These are phyloP conservation scores for Epinotia demarniana DNA, from an alignment of 2,888 invertebrate genomes.

Conservation along the genomic window DNA sequence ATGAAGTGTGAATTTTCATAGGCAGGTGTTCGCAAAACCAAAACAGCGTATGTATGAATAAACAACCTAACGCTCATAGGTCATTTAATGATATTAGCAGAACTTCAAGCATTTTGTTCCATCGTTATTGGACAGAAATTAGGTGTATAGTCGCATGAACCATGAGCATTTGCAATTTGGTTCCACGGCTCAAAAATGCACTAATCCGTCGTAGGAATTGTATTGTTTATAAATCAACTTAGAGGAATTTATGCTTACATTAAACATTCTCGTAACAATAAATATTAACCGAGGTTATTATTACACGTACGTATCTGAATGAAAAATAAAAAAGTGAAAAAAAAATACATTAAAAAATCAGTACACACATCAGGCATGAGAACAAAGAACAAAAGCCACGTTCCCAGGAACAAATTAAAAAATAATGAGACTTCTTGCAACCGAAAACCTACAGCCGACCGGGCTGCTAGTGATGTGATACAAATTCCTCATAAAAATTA, in stretches of 20 bases:
- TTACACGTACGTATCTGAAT: conserved; percentile 3
- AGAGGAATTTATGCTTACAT: not conserved
- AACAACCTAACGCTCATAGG: not conserved
- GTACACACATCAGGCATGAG: conserved; percentile 27
- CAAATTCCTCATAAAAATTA: not conserved
- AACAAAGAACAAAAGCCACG: conserved; percentile 39
- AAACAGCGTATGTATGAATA: not conserved
- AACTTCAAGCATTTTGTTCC: not conserved
- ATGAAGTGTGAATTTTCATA: conserved; percentile 25
- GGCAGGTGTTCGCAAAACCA: not conserved
- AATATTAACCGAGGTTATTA: not conserved
- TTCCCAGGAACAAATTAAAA: conserved; percentile 45
- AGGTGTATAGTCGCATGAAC: not conserved
- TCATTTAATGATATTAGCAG: not conserved
- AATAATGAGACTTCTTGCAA: conserved; percentile 60
- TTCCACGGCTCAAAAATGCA: not conserved
- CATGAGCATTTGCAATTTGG: not conserved
- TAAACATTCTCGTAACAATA: not conserved
- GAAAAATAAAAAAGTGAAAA: conserved; percentile 8
- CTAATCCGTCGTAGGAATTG: not conserved
- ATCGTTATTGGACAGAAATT: not conserved
- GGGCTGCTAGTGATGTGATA: conserved; percentile 21
- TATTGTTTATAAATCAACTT: conserved; percentile 2
- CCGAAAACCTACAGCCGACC: conserved; percentile 46
- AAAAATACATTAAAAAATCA: conserved; percentile 1